Evolutionary conservation across 2,888 invertebrate species (phyloP).

Genomic region (Sesia bembeciformis): DNA sequence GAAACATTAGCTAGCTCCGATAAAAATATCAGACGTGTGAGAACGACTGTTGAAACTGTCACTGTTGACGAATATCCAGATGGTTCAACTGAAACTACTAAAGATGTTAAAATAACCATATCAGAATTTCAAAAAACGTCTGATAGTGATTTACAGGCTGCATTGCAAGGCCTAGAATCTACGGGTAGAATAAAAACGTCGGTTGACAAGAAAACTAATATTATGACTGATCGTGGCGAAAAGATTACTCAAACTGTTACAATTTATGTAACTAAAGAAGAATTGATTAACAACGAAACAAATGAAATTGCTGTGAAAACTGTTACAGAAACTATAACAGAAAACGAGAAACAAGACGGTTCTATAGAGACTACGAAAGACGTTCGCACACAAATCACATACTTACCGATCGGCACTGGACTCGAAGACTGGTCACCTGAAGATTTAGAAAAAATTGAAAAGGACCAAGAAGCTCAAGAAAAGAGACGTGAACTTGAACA

Average conservation of each 20-base stretch:
- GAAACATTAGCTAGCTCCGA: slow-evolving; percentile 68
- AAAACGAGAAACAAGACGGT: slow-evolving; percentile 53
- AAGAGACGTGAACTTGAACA: slow-evolving; percentile 28
- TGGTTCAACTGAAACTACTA: slow-evolving; percentile 72
- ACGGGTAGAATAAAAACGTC: slow-evolving; percentile 62
- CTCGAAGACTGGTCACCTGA: slow-evolving; percentile 66
- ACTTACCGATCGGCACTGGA: slow-evolving; percentile 57
- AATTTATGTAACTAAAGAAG: slow-evolving; percentile 60
- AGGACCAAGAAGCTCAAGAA: slow-evolving; percentile 33
- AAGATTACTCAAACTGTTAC: slow-evolving; percentile 57
- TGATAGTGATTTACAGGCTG: slow-evolving; percentile 59
- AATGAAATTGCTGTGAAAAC: slow-evolving; percentile 63
- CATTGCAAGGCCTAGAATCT: slow-evolving; percentile 45
- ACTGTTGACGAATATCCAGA: slow-evolving; percentile 65
- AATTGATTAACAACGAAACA: slow-evolving; percentile 44
- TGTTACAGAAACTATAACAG: slow-evolving; percentile 60
- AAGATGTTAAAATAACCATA: slow-evolving; percentile 68
- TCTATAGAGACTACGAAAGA: slow-evolving; percentile 65
- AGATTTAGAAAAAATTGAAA: slow-evolving; percentile 52
- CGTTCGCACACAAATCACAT: slow-evolving; percentile 62
- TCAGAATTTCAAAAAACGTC: slow-evolving; percentile 66
- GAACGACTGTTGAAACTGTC: slow-evolving; percentile 71
- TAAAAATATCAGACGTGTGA: slow-evolving; percentile 68
- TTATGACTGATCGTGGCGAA: slow-evolving; percentile 57
- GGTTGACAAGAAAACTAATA: slow-evolving; percentile 65